A percentile compares a stretch with the other conserved stretches of the same genome.
These are phyloP conservation scores for Oophaga pumilio DNA, from an alignment of 2,113 vertebrate genomes.

Conservation along the genomic window DNA sequence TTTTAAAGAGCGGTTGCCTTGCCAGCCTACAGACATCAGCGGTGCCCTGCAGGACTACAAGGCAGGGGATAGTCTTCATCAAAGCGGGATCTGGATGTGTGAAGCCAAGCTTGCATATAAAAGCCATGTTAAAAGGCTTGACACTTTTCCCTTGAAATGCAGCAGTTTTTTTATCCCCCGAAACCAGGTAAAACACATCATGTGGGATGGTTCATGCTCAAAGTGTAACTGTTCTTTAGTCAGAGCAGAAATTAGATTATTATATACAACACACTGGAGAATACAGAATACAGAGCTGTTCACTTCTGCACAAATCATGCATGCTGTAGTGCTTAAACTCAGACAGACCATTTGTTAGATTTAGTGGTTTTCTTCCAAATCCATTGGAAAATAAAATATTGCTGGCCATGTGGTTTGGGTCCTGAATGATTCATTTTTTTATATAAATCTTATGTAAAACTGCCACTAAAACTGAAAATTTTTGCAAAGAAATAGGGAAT, in stretches of 20 bases:
- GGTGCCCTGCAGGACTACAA: conserved; percentile 30
- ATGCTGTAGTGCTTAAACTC: conserved; percentile 12
- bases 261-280: conserved; percentile 32
- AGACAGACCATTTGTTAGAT: neutral
- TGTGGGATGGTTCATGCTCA: conserved; percentile 19
- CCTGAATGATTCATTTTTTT: neutral
- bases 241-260: conserved; percentile 32
- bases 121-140: conserved; percentile 39
- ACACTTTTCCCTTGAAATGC: conserved; percentile 36
- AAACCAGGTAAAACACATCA: conserved; percentile 22
- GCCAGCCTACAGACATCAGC: conserved; percentile 34
- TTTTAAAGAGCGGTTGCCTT: conserved; percentile 5
- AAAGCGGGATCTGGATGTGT: conserved; percentile 6
- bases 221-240: conserved; percentile 11
- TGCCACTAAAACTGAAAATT: neutral
- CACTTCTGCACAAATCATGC: conserved; percentile 32
- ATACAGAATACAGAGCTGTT: neutral
- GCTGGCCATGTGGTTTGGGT: neutral
- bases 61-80: conserved; percentile 23
- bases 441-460: neutral
- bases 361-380: conserved; percentile 8
- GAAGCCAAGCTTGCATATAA: conserved; percentile 32
- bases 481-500: neutral
- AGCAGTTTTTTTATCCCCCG: conserved; percentile 17
- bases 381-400: conserved; percentile 15